These are phyloP conservation scores for Gasterosteus aculeatus DNA, from an alignment of 2,113 vertebrate species.

Conservation along the genomic window DNA sequence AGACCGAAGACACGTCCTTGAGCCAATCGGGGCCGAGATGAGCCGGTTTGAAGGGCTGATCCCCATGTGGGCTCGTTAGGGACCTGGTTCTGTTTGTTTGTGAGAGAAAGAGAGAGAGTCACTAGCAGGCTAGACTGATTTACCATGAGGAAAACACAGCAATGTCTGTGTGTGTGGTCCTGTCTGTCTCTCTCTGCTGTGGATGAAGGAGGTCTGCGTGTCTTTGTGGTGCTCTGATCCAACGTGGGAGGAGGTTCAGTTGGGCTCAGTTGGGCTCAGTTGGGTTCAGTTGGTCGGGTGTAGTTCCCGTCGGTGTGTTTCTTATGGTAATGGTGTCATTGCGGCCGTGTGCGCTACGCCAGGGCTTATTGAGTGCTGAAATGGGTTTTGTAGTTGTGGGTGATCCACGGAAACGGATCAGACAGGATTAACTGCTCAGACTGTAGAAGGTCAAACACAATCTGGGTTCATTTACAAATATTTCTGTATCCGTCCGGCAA, in stretches of 20 bases:
- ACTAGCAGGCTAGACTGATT: conserved; percentile 31
- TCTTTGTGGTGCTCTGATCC: background rate
- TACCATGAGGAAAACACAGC: conserved; percentile 11
- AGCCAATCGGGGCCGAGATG: conserved; percentile 57
- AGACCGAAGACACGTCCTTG: conserved; percentile 17
- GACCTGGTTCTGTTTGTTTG: conserved; percentile 62
- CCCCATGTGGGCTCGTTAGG: conserved; percentile 70
- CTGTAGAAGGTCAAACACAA: conserved; percentile 13
- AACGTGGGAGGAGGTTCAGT: conserved; percentile 7
- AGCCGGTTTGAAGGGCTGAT: conserved; percentile 46
- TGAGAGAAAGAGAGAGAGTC: conserved; percentile 18
- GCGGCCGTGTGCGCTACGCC: no score
- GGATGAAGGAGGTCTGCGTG: background rate
- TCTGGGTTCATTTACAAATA: conserved; percentile 5
- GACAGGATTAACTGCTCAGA: conserved; percentile 23
- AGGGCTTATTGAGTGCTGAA: background rate
- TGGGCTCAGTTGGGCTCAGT: background rate
- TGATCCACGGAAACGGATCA: conserved; percentile 1
- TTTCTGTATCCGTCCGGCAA: background rate
- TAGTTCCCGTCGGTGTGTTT: background rate
- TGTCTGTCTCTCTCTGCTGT: conserved; percentile 5
- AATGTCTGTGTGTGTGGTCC: conserved; percentile 5
- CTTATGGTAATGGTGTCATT: background rate
- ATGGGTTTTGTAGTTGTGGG: background rate
- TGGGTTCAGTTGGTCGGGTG: background rate